Base-by-base conservation (phyloP, 2,888 invertebrate species). In the Antheraea yamamai region DNA sequence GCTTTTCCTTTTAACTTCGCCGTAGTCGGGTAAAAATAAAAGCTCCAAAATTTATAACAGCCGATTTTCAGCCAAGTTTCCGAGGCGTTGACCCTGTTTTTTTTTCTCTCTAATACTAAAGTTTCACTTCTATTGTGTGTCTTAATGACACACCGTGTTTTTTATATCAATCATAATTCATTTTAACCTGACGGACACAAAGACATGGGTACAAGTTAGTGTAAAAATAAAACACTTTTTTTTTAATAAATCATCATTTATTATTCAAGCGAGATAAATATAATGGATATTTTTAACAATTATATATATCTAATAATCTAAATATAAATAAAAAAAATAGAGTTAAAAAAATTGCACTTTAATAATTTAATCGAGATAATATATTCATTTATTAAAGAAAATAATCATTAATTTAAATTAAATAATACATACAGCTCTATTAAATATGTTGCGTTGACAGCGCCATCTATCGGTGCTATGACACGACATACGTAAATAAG, bases 361-460 rank as follows among this genome's bases (percentile, higher is more conserved):
- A 74, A n/a, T 74, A 2, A 74, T 47, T 68, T 68, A 74, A 51
- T 68, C 35, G 23, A 73, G 68, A 68, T 30, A 52, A 55, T 74
- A 74, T 26, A 74, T 74, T 66, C 39, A 26, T 35, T 74, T 68
- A 68, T 74, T 68, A 66, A 73, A 66, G 51, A 23, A 2, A 23
- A 23, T 61, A 61, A 61, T 23, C 1, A 66, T 52, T 74, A 55
- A n/a, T 74, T 74, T 66, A 26, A 30, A 64, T 47, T 68, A 74
- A 68, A 68, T 55, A 52, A 51, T n/a, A 64, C 47, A 55, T 68
- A 30, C 35, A 30, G 26, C 52, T 14, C 30, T 35, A 16, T 26
- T 20, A 12, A 23, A 52, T 30, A 55, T 55, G 26, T 30, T 58
- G 23, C 52, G 58, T 55, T 30, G 58, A 73, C 73, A 52, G 26